Evolutionary conservation across 2,888 invertebrate genomes (phyloP).

Genomic region (Philereme transversata): DNA sequence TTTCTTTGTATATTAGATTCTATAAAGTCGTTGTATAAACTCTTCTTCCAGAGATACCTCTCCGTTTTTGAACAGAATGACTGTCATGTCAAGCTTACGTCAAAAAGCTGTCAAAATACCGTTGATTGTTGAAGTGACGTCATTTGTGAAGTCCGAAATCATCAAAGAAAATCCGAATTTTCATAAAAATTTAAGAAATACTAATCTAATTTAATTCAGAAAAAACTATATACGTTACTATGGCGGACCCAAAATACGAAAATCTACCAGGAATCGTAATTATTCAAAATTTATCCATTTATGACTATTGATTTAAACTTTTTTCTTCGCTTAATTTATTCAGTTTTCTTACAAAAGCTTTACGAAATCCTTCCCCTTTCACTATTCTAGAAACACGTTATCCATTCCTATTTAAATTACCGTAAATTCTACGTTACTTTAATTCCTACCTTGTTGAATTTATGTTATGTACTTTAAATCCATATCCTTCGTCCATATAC

Average conservation of each 20-base stretch:
- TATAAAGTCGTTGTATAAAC: no score
- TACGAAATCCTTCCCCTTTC: background rate
- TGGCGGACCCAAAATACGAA: conserved; percentile 25
- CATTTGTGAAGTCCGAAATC: background rate
- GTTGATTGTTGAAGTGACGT: background rate
- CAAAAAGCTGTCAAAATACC: no score
- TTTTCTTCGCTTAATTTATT: background rate
- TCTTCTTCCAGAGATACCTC: no score
- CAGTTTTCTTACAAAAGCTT: background rate
- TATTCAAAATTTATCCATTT: background rate
- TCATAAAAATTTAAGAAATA: background rate
- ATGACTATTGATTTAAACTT: conserved; percentile 10
- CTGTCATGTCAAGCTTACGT: no score
- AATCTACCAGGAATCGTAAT: conserved; percentile 26
- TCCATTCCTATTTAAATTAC: background rate
- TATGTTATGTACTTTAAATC: no score
- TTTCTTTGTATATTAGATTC: no score
- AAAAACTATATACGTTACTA: background rate
- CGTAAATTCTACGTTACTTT: background rate
- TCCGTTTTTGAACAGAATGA: no score
- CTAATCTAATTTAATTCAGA: background rate
- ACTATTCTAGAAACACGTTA: background rate
- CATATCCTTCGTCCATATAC: no score
- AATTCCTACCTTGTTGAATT: background rate
- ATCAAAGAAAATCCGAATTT: no score